A percentile compares a stretch with the other conserved stretches of the same genome.
Evolutionary conservation across 2,113 vertebrate genomes (phyloP).

Genomic region (Gymnorhina tibicen): DNA sequence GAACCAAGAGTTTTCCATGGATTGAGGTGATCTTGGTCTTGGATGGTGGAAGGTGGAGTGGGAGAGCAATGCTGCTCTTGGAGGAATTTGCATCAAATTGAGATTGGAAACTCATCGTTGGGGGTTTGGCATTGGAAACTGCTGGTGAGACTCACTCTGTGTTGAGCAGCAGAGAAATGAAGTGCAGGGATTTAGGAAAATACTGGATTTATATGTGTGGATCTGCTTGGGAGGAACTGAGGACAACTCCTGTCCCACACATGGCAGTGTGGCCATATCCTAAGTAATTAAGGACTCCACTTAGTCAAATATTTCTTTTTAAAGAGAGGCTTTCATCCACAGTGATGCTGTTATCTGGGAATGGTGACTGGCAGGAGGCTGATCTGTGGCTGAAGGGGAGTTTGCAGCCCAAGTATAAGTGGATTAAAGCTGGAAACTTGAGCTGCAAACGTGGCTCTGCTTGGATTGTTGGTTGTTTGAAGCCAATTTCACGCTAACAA

Average conservation of each 20-base stretch:
- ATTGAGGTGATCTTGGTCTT: not conserved
- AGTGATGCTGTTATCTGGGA: not conserved
- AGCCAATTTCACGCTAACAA: not conserved
- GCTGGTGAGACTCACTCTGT: not conserved
- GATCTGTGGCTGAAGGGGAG: not conserved
- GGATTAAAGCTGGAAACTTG: not conserved
- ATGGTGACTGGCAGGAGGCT: not conserved
- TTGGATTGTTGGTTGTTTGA: not conserved
- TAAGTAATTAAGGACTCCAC: not conserved
- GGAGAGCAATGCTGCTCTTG: not conserved
- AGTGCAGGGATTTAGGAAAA: not conserved
- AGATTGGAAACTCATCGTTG: not conserved
- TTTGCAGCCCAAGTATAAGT: not conserved
- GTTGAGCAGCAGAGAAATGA: not conserved
- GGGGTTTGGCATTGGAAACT: not conserved
- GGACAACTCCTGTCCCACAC: not conserved
- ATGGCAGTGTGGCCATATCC: not conserved
- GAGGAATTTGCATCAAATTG: not conserved
- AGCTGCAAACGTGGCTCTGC: not conserved
- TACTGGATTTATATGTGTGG: not conserved
- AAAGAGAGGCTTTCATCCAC: not conserved
- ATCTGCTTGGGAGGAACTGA: not conserved
- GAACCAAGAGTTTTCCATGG: not conserved
- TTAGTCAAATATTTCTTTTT: not conserved
- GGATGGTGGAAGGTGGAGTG: not conserved